phyloP scores from a whole-genome alignment of 2,113 vertebrate genomes.

The Xiphias gladius region DNA sequence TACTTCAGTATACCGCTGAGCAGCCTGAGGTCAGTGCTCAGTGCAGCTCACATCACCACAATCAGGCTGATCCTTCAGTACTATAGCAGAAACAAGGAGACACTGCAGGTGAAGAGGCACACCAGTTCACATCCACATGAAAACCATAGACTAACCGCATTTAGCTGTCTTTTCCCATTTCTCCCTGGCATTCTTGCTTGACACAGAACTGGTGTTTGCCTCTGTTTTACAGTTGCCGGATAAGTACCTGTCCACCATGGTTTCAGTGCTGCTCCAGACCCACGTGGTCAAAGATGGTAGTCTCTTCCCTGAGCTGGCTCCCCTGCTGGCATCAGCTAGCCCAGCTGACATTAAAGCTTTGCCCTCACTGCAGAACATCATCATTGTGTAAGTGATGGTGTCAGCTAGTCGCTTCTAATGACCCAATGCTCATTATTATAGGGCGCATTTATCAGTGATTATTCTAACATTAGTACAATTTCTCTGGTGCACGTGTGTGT shows the following conservation, averaged over 20 bases:
- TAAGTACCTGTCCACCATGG: constrained; percentile 78
- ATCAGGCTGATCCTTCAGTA: constrained; percentile 82
- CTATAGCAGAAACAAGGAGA: constrained; percentile 72
- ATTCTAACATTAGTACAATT: background rate
- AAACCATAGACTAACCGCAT: background rate
- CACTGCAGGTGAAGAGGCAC: constrained; percentile 70
- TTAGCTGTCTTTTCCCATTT: background rate
- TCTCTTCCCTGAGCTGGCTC: constrained; percentile 79
- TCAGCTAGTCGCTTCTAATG: background rate
- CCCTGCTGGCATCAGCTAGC: constrained; percentile 74
- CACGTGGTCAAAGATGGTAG: constrained; percentile 72
- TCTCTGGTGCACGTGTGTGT: background rate
- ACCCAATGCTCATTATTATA: background rate
- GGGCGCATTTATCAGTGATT: background rate
- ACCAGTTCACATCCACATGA: background rate
- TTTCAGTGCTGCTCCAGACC: constrained; percentile 79
- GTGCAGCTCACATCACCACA: constrained; percentile 70
- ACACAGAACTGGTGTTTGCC: background rate
- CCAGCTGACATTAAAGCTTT: constrained; percentile 77
- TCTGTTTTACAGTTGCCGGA: constrained; percentile 74
- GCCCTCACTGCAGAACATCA: constrained; percentile 76
- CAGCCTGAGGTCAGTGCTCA: constrained; percentile 74
- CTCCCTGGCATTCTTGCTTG: background rate
- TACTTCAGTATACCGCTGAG: constrained; percentile 80
- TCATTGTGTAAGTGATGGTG: constrained; percentile 75